Percentiles rank a stretch among this genome's conserved stretches.
Conservation (phyloP, 2,888 invertebrate genomes). For the Dendrolimus pini region DNA sequence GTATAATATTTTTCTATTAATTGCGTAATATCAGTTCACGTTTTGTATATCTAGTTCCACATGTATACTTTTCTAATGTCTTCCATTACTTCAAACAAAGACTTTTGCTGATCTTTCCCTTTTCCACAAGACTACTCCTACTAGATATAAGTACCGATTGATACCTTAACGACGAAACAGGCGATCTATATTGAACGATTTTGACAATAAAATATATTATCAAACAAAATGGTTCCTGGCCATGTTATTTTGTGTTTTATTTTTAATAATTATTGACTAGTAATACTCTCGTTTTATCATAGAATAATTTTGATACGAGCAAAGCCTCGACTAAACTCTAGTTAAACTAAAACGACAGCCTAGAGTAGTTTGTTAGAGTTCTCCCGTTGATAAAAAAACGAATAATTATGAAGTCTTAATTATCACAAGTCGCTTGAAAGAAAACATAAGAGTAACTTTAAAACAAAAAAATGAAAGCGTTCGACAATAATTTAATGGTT, state of each 20-base stretch:
- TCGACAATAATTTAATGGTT: too few relatives aligned
- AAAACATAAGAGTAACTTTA: too few relatives aligned
- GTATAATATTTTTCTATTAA: conserved; percentile 3
- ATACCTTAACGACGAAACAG: conserved; percentile 50
- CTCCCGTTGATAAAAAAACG: too few relatives aligned
- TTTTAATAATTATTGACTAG: too few relatives aligned
- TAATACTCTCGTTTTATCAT: too few relatives aligned
- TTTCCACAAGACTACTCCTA: conserved; percentile 63
- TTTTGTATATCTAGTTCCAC: conserved; percentile 62
- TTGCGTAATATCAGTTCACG: conserved; percentile 70
- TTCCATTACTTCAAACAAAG: conserved; percentile 41
- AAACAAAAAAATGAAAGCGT: too few relatives aligned
- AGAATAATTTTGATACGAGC: too few relatives aligned
- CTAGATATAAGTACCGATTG: conserved; percentile 49
- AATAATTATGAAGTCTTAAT: too few relatives aligned
- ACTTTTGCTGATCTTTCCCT: conserved; percentile 54
- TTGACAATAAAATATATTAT: conserved; percentile 44
- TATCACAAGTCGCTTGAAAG: too few relatives aligned
- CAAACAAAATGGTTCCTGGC: conserved; percentile 58
- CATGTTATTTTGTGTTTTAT: conserved; percentile 25
- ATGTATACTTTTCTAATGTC: conserved; percentile 70
- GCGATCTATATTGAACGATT: conserved; percentile 48
- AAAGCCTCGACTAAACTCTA: too few relatives aligned
- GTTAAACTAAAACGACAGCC: too few relatives aligned
- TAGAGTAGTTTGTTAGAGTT: too few relatives aligned